Evolutionary conservation across 2,888 invertebrate species (phyloP), one percentile per base, ranked within the genome.

Genomic region (Macrosoma leucophasiata): DNA sequence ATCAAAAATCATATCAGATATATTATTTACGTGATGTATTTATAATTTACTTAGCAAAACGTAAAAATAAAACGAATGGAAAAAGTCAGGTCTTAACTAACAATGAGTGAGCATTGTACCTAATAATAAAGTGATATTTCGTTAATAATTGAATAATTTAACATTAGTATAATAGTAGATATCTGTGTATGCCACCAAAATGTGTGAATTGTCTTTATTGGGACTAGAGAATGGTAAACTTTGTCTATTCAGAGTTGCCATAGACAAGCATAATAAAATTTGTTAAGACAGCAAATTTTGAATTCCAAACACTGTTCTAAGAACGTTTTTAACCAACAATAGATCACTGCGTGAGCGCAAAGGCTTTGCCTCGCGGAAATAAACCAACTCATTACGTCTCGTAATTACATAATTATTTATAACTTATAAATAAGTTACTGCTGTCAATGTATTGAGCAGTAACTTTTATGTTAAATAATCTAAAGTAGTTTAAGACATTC

Each of bases 211-310:
- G 68, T 73, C 68, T 74, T 72, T 63, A 61, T 51, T 61, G 67
- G n/a, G 81, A 81, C 81, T 81, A 81, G 79, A 81, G 59, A 62
- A 58, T 70, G 78, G 79, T 78, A 74, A 79, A 70, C 69, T 38
- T 61, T 64, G 56, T 63, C 54, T 67, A 60, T 61, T 55, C 48
- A 47, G 41, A 55, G 52, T 57, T 56, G 57, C 57, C 56, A 51
- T 55, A 59, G 60, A 64, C 55, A 58, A 43, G 33, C 39, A 50
- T 52, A 53, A 13, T 50, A 46, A 43, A 46, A 52, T 46, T 45
- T 47, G 39, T 43, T 43, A 31, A 42, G 35, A n/a, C 49, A 50
- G 55, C 46, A 52, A 54, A 58, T 50, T 57, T 57, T 52, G 46
- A 53, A 50, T 57, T 55, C 47, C 39, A 48, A 43, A 47, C 43